These are phyloP conservation scores for Leucophenga varia DNA, from an alignment of 1,140 invertebrate species.

Conservation along the genomic window DNA sequence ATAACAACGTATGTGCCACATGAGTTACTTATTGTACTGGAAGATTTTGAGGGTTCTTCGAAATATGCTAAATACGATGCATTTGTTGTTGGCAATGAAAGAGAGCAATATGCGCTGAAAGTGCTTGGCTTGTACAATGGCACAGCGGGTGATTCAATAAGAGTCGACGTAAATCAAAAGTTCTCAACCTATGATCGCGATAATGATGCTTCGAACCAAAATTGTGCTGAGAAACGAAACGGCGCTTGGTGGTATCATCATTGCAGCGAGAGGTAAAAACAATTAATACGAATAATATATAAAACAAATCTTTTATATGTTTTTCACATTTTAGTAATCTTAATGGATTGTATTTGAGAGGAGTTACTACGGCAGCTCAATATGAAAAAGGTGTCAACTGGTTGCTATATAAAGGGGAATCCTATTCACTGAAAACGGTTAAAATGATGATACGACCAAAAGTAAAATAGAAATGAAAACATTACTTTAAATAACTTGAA, in stretches of 20 bases:
- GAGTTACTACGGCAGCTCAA: too few species aligned
- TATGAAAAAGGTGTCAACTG: too few species aligned
- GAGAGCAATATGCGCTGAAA: constrained; percentile 65
- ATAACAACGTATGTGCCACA: constrained; percentile 62
- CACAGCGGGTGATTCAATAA: constrained; percentile 7
- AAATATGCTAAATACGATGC: constrained; percentile 63
- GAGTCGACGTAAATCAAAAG: background rate
- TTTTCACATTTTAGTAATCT: too few species aligned
- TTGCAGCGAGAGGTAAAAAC: too few species aligned
- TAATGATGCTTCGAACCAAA: constrained; percentile 5
- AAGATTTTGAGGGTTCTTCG: constrained; percentile 60
- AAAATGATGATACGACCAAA: too few species aligned
- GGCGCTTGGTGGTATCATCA: constrained; percentile 1
- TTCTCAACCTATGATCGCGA: constrained; percentile 3
- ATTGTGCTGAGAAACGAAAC: constrained; percentile 1
- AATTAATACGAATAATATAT: too few species aligned
- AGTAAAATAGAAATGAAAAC: too few species aligned
- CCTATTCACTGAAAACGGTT: too few species aligned
- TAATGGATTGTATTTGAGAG: too few species aligned
- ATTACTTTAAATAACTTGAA: too few species aligned
- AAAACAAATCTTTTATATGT: too few species aligned
- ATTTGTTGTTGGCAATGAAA: constrained; percentile 66
- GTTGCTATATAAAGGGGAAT: too few species aligned
- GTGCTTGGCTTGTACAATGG: constrained; percentile 56
- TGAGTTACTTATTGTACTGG: constrained; percentile 64